Percentiles rank a stretch among this genome's conserved stretches.
Evolutionary conservation across 2,113 vertebrate genomes (phyloP).

Genomic region (Choloepus hoffmanni): DNA sequence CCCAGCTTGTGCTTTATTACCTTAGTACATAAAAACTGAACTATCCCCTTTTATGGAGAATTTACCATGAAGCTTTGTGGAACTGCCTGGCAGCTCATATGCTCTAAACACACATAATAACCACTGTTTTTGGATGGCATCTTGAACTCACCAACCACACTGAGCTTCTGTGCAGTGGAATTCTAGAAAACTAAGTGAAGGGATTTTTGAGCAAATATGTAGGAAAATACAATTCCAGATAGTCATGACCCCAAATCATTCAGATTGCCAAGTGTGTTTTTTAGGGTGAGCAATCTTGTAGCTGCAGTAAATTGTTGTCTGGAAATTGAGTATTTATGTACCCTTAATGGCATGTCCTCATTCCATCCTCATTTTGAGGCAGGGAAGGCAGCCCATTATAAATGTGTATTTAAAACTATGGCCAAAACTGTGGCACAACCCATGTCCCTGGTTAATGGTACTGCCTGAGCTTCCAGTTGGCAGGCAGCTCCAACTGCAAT

Average conservation of each 20-base stretch:
- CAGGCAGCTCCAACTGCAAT: neutral
- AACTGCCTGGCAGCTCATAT: neutral
- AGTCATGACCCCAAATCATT: neutral
- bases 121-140: neutral
- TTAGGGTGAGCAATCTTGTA: neutral
- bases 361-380: neutral
- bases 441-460: neutral
- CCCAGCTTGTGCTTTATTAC: neutral
- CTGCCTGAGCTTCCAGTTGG: neutral
- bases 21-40: neutral
- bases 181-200: neutral
- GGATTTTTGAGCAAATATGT: neutral
- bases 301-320: too few relatives aligned
- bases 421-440: neutral
- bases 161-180: neutral
- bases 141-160: neutral
- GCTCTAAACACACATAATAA: neutral
- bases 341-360: neutral
- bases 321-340: neutral
- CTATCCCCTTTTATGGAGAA: neutral
- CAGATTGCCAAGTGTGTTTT: neutral
- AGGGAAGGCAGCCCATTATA: neutral
- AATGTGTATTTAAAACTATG: neutral
- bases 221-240: neutral
- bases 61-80: accelerated